Conservation (phyloP, 2,888 invertebrate genomes). For the Sarcophaga variegata region DNA sequence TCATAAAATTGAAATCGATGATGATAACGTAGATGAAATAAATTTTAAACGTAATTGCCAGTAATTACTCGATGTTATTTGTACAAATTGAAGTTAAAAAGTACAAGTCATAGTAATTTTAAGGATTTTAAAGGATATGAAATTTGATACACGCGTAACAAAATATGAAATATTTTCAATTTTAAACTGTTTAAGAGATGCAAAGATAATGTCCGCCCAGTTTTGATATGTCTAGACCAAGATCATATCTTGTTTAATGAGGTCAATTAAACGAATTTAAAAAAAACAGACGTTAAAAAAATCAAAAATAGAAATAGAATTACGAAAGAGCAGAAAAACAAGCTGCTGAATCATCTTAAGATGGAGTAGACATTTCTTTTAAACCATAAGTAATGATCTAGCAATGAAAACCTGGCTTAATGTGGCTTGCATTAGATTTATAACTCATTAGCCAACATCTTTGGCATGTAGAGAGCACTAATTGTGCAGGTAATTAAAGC, state of each 20-base stretch:
- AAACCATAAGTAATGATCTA: too few relatives aligned
- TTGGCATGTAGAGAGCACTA: slow-evolving; percentile 10
- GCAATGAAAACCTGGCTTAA: too few relatives aligned
- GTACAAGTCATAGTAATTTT: slow-evolving; percentile 46
- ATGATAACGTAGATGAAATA: too few relatives aligned
- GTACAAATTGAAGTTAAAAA: slow-evolving; percentile 13
- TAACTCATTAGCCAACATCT: background rate
- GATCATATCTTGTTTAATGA: slow-evolving; percentile 61
- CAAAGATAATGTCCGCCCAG: slow-evolving; percentile 20
- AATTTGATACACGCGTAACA: slow-evolving; percentile 55
- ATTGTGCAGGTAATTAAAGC: slow-evolving; percentile 44
- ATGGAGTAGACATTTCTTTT: slow-evolving; percentile 3
- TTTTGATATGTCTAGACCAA: too few relatives aligned
- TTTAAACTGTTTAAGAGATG: slow-evolving; percentile 35
- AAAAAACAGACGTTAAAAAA: slow-evolving; percentile 24
- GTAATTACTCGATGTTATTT: too few relatives aligned
- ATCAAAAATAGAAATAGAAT: background rate
- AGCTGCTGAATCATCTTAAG: slow-evolving; percentile 64
- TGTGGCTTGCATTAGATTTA: background rate
- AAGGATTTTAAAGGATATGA: slow-evolving; percentile 41
- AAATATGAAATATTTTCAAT: background rate
- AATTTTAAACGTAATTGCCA: too few relatives aligned
- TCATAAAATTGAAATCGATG: too few relatives aligned
- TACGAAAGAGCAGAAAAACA: background rate
- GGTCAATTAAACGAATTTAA: slow-evolving; percentile 68